phyloP scores from a whole-genome alignment of 2,113 vertebrate genomes.

The Nibea coibor region DNA sequence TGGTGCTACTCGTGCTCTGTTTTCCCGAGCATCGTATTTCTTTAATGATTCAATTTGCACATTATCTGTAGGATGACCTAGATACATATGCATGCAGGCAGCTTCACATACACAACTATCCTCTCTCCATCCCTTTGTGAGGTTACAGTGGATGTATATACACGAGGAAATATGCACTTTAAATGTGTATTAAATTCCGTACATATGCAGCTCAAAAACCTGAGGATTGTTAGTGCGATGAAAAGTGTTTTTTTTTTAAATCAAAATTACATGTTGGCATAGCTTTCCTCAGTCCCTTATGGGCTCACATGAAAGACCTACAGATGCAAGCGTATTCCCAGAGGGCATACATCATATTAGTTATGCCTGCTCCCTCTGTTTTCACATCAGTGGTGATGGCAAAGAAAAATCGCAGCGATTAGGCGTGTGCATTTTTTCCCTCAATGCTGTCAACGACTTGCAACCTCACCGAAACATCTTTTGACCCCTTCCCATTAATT shows the following conservation, averaged over 20 bases:
- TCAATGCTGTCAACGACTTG: conserved; percentile 39
- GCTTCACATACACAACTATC: conserved; percentile 70
- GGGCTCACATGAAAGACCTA: conserved; percentile 52
- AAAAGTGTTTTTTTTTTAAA: neutral
- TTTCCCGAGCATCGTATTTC: conserved; percentile 66
- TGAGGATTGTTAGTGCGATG: neutral
- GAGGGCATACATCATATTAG: conserved; percentile 48
- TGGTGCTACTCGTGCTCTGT: conserved; percentile 49
- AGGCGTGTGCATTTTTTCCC: neutral
- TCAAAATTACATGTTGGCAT: neutral
- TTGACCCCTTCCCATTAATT: conserved; percentile 25
- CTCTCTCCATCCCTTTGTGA: conserved; percentile 56
- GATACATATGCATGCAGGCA: conserved; percentile 65
- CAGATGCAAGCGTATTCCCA: conserved; percentile 49
- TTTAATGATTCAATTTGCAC: conserved; percentile 70
- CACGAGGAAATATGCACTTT: neutral
- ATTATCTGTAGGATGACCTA: conserved; percentile 75
- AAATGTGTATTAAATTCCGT: neutral
- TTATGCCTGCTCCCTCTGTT: conserved; percentile 47
- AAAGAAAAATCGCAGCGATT: conserved; percentile 14
- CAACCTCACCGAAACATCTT: conserved; percentile 8
- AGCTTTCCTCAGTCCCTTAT: conserved; percentile 7
- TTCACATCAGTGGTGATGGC: conserved; percentile 54
- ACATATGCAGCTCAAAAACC: neutral
- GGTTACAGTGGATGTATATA: conserved; percentile 8